Percentiles rank a stretch among this genome's conserved stretches.
These are phyloP conservation scores for Merodon equestris DNA, from an alignment of 2,888 invertebrate species.

Conservation along the genomic window DNA sequence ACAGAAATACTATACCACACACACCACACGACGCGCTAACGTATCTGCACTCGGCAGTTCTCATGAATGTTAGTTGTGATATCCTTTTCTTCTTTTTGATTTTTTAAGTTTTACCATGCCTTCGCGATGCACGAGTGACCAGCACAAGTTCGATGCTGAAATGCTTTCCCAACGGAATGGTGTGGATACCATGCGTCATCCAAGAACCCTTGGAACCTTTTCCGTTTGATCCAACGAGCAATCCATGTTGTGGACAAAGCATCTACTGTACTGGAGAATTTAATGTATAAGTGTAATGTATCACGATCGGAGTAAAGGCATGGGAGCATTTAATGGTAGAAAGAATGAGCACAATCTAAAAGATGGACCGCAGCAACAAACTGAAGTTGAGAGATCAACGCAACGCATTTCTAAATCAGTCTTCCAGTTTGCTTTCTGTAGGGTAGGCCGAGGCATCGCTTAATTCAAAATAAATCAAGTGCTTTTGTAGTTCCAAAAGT, in stretches of 20 bases:
- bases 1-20: conserved; percentile 40
- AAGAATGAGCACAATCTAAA: conserved; percentile 58
- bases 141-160: conserved; percentile 43
- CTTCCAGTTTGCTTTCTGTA: conserved; percentile 69
- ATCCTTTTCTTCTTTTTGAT: conserved; percentile 42
- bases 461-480: conserved; percentile 22
- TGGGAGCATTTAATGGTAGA: conserved; percentile 53
- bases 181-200: conserved; percentile 26
- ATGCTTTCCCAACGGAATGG: conserved; percentile 32
- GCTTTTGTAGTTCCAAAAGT: conserved; percentile 19
- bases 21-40: conserved; percentile 28
- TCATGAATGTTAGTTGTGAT: conserved; percentile 31
- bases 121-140: conserved; percentile 35
- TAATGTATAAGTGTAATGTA: conserved; percentile 44
- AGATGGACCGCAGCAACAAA: conserved; percentile 57
- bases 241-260: conserved; percentile 12
- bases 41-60: conserved; percentile 4
- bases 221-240: conserved; percentile 57
- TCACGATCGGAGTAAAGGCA: conserved; percentile 35
- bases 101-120: conserved; percentile 7
- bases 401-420: conserved; percentile 68
- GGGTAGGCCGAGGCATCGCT: conserved; percentile 61
- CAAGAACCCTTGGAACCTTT: conserved; percentile 58
- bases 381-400: conserved; percentile 65
- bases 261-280: conserved; percentile 43